Base-by-base conservation (phyloP, 1,140 invertebrate genomes). In the Aphelinus certus region DNA sequence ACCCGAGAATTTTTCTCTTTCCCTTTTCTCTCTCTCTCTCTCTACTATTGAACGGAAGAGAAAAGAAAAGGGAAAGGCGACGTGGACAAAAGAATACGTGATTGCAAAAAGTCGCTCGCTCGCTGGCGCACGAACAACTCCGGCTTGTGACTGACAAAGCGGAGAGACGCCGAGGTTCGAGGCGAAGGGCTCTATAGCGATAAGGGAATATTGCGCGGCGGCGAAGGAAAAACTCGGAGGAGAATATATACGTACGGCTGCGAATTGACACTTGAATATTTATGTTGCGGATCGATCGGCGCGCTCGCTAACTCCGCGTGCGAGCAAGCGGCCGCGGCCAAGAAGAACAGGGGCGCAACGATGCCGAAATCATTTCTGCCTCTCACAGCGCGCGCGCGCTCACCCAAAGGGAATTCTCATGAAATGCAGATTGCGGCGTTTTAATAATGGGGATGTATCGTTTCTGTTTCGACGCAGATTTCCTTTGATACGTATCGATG, bases 261-360 rank as follows among this genome's bases (percentile, higher is more conserved):
- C 26, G 53, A 67, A 56, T 67, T 57, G 65, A 57, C 65, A 67
- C 65, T 67, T 67, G 65, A 67, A 67, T 67, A 67, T 67, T 67
- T 67, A 67, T 67, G 65, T 3, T 42, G 51, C 53, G 51, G 53
- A 67, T 55, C 65, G 53, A 64, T 64, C 26, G 26, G 26, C 26
- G 26, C 26, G 10, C 47, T 57, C 4, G 56, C 3, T 3, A 57
- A 57, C 4, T n/a, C 56, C 56, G 45, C 26, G 26, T 26, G 26
- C 26, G 26, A 26, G 26, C 26, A 0, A 26, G 26, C 26, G 26
- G 26, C 26, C 26, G 26, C 26, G 26, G 26, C 26, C 26, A 26
- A 26, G 26, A 26, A 26, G 26, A 26, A 26, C 26, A 26, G 26
- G 26, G 26, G 26, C 26, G 26, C 26, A 26, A 26, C 26, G 26